A percentile compares a stretch with the other conserved stretches of the same genome.
These are phyloP conservation scores for Nerophis ophidion DNA, from an alignment of 2,113 vertebrate species.

Conservation along the genomic window DNA sequence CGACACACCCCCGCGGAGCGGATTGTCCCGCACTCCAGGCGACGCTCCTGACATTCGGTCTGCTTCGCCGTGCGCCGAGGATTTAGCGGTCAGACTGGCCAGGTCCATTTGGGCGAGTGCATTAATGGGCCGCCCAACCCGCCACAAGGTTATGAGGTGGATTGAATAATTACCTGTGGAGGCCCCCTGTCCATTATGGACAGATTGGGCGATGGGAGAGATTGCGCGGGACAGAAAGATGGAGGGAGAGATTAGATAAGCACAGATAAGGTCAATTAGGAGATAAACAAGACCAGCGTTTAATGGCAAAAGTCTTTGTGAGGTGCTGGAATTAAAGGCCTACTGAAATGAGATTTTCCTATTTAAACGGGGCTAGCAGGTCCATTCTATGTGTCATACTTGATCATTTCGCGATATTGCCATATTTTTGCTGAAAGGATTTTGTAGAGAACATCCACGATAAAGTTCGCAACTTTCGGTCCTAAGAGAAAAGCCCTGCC, in stretches of 20 bases:
- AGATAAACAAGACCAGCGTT: constrained; percentile 63
- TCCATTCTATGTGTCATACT: too few relatives aligned
- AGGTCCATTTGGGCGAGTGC: constrained; percentile 66
- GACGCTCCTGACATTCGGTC: constrained; percentile 59
- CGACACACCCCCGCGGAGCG: constrained; percentile 22
- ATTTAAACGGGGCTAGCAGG: too few relatives aligned
- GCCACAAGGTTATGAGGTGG: constrained; percentile 73
- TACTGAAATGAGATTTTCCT: too few relatives aligned
- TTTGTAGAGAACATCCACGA: too few relatives aligned
- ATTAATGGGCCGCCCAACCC: constrained; percentile 65
- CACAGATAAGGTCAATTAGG: constrained; percentile 71
- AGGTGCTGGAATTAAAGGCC: constrained; percentile 24
- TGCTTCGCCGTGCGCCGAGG: constrained; percentile 44
- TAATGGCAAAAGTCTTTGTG: constrained; percentile 19
- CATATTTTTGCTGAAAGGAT: too few relatives aligned
- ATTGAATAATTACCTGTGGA: constrained; percentile 74
- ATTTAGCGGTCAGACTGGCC: constrained; percentile 57
- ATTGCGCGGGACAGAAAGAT: constrained; percentile 58
- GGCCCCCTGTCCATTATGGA: constrained; percentile 68
- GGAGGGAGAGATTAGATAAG: constrained; percentile 69
- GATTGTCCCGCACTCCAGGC: constrained; percentile 31
- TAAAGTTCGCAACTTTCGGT: too few relatives aligned
- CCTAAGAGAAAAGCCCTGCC: too few relatives aligned
- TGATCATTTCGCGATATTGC: too few relatives aligned
- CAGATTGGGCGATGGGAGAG: constrained; percentile 61